Evolutionary conservation across 2,797 vertebrate species (phyloP).

Genomic region (Oophaga sylvatica): DNA sequence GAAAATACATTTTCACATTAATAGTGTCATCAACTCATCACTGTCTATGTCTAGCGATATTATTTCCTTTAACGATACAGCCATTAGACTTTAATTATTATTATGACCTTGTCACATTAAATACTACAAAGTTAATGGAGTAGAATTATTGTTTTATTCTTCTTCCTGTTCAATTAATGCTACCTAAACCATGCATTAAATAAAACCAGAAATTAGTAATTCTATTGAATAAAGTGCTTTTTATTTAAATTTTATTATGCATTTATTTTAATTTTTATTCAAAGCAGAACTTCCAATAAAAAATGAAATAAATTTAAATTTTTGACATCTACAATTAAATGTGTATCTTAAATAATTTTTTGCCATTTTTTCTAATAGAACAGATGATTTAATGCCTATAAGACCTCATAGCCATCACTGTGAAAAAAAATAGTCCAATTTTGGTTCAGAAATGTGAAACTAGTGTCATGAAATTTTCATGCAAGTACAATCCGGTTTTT

Average conservation of each 20-base stretch:
- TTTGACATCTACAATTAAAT: too few species aligned
- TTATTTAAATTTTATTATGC: not conserved
- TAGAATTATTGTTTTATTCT: slow-evolving; percentile 39
- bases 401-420: too few species aligned
- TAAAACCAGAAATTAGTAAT: not conserved
- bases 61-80: slow-evolving; percentile 27
- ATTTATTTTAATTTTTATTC: not conserved
- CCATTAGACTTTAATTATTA: slow-evolving; percentile 35
- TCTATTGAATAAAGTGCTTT: not conserved
- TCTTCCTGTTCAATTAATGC: slow-evolving; percentile 9
- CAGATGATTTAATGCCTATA: too few species aligned
- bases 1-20: slow-evolving; percentile 30
- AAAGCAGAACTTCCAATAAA: not conserved
- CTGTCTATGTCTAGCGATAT: slow-evolving; percentile 22
- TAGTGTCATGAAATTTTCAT: too few species aligned
- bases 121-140: slow-evolving; percentile 32
- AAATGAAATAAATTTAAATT: not conserved
- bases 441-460: too few species aligned
- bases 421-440: too few species aligned
- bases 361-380: too few species aligned
- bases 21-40: slow-evolving; percentile 42
- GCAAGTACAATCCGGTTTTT: too few species aligned
- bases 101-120: slow-evolving; percentile 34
- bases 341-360: too few species aligned
- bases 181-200: slow-evolving; percentile 5